Conservation (phyloP, 1,140 invertebrate genomes). For the Campoletis sonorensis region DNA sequence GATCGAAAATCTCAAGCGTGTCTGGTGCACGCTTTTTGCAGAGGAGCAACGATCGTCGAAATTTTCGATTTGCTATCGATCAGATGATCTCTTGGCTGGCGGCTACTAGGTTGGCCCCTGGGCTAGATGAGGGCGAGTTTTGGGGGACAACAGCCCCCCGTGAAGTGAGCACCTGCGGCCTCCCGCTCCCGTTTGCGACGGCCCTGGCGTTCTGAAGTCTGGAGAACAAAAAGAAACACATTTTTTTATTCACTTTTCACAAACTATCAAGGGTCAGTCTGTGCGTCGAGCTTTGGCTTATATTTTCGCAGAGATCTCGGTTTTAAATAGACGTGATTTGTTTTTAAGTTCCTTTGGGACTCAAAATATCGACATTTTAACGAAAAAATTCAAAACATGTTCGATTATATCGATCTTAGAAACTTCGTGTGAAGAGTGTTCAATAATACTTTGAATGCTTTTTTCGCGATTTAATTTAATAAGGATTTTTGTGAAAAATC, state of each 20-base stretch:
- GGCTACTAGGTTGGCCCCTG: conserved; percentile 74
- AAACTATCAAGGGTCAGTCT: not conserved
- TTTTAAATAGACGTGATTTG: no score
- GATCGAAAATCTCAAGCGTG: conserved; percentile 30
- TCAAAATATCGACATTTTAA: no score
- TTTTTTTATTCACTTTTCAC: not conserved
- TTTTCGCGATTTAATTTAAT: no score
- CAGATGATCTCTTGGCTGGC: conserved; percentile 70
- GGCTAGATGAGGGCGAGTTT: conserved; percentile 77
- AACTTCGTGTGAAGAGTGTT: no score
- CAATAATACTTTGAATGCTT: no score
- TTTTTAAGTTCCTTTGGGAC: no score
- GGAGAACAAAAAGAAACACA: conserved; percentile 22
- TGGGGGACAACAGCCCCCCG: conserved; percentile 75
- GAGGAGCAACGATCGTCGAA: conserved; percentile 29
- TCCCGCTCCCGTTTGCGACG: conserved; percentile 76
- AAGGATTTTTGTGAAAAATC: no score
- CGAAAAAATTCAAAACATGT: no score
- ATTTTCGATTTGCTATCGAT: conserved; percentile 60
- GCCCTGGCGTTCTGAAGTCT: conserved; percentile 77
- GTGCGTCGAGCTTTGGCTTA: no score
- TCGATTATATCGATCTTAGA: no score
- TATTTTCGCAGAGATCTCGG: no score
- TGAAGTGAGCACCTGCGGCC: conserved; percentile 72
- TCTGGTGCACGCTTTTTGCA: conserved; percentile 28